A percentile compares a stretch with the other conserved stretches of the same genome.
Conservation (phyloP, 2,888 invertebrate species). For the Caenorhabditis auriculariae region DNA sequence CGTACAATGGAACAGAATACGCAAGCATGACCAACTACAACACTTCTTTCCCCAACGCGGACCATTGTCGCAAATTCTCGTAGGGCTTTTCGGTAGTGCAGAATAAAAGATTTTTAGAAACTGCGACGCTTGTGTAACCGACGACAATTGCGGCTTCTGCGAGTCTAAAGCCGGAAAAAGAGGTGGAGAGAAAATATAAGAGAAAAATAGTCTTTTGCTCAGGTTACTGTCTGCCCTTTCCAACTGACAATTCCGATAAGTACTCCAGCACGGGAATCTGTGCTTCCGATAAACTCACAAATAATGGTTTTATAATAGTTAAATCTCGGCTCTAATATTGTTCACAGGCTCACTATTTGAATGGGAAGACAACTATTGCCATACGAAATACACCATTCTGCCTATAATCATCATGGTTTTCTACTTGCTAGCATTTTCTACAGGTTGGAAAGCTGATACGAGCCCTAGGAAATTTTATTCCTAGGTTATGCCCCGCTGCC, state of each 20-base stretch:
- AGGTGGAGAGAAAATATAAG: constrained; percentile 10
- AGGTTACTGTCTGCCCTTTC: constrained; percentile 45
- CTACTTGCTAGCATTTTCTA: constrained; percentile 43
- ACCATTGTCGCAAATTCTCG: constrained; percentile 7
- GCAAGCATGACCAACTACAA: constrained; percentile 8
- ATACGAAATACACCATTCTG: constrained; percentile 62
- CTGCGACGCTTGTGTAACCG: constrained; percentile 66
- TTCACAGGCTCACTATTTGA: constrained; percentile 14
- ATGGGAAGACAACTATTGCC: constrained; percentile 57
- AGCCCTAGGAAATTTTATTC: constrained; percentile 10
- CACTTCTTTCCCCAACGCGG: constrained; percentile 9
- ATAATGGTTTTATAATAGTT: neutral
- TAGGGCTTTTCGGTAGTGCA: neutral
- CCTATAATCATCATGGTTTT: constrained; percentile 58
- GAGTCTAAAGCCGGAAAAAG: constrained; percentile 22
- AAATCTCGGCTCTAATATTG: neutral
- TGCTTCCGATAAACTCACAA: neutral
- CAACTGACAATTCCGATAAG: constrained; percentile 12
- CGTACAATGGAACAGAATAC: constrained; percentile 13
- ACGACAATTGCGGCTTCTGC: constrained; percentile 65
- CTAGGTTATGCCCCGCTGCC: constrained; percentile 69
- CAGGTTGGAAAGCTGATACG: constrained; percentile 22
- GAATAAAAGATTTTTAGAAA: constrained; percentile 29
- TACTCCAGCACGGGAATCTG: constrained; percentile 39
- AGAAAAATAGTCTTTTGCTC: neutral